Base-by-base conservation (phyloP, 2,113 vertebrate genomes). In the Erpornis zantholeuca region DNA sequence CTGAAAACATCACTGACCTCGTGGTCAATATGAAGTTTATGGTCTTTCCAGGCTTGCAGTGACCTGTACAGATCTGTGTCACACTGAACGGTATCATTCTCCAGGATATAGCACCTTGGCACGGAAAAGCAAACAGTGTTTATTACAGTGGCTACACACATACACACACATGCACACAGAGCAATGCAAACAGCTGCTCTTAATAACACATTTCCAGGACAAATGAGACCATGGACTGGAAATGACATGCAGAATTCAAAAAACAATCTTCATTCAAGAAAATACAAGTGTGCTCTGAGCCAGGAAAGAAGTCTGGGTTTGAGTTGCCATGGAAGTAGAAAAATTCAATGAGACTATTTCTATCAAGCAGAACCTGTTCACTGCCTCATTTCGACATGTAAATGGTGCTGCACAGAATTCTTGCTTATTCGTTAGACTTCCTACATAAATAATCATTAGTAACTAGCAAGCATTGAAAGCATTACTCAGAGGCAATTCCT, bases 41-140 rank as follows among this genome's bases (percentile, higher is more conserved):
- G 99, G 94, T 99, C 99, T 93, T 99, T 99, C 99, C 99, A 99
- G 21, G 99, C 99, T 95, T 99, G 99, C 78, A 99, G 98, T 64
- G 99, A 99, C 92, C 98, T 99, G 96, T 99, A 99, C 66, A 99
- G 97, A 82, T 99, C 98, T 60, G 98, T 98, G 93, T 99, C 99
- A 72, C 99, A 99, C 79, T 98, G 98, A n/a, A 99, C 98, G 0
- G 99, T 99, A 83, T 99, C 98, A 2, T 99, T 99, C 97, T 99
- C 98, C n/a, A 99, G 98, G 92, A 99, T 99, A 59, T 98, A 99
- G 96, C 99, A 99, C 94, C 99, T 99, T 97, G 36, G 68, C 44
- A 79, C 3, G 23, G 66, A 35, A 82, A 91, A 57, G 69, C 25
- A 92, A 71, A 68, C 45, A 9, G 9, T 12, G 57, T 31, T 80